These are phyloP conservation scores for Conopomorpha cramerella DNA, from an alignment of 1,140 invertebrate species.

Conservation along the genomic window DNA sequence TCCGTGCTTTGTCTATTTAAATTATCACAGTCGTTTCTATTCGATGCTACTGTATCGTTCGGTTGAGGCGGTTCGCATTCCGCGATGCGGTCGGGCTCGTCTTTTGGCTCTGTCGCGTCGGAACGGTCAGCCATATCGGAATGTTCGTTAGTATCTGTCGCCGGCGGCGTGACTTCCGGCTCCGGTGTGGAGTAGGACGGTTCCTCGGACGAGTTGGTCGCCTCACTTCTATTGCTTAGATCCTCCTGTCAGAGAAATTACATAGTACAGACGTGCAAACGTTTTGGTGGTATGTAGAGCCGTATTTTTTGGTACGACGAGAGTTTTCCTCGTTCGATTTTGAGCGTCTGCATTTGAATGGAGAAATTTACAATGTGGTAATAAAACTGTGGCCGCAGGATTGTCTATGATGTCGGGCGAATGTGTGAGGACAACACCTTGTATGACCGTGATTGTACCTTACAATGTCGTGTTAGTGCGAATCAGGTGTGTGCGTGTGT, in stretches of 20 bases:
- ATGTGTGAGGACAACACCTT: slow-evolving; percentile 30
- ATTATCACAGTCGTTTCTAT: slow-evolving; percentile 49
- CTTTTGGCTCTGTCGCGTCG: too few species aligned
- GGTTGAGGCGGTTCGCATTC: neutral
- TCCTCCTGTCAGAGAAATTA: slow-evolving; percentile 41
- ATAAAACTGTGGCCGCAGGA: slow-evolving; percentile 22
- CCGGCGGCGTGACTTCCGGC: slow-evolving; percentile 2
- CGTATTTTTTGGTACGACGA: too few species aligned
- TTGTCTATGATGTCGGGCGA: slow-evolving; percentile 37
- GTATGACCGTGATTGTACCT: slow-evolving; percentile 11
- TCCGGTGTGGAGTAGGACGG: slow-evolving; percentile 30
- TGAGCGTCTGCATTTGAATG: too few species aligned
- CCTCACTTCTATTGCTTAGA: slow-evolving; percentile 33
- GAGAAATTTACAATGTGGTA: too few species aligned
- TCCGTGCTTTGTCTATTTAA: slow-evolving; percentile 32
- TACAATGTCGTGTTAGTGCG: too few species aligned
- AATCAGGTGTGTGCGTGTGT: too few species aligned
- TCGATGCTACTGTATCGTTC: slow-evolving; percentile 11
- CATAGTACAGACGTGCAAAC: slow-evolving; percentile 15
- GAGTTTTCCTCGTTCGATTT: too few species aligned
- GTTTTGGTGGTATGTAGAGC: too few species aligned
- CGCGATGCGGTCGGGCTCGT: too few species aligned
- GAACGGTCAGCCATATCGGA: too few species aligned
- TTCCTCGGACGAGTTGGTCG: slow-evolving; percentile 25
- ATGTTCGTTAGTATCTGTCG: neutral